Percentiles rank a stretch among this genome's conserved stretches.
Conservation (phyloP, 2,888 invertebrate species). For the Yponomeuta evonymella region DNA sequence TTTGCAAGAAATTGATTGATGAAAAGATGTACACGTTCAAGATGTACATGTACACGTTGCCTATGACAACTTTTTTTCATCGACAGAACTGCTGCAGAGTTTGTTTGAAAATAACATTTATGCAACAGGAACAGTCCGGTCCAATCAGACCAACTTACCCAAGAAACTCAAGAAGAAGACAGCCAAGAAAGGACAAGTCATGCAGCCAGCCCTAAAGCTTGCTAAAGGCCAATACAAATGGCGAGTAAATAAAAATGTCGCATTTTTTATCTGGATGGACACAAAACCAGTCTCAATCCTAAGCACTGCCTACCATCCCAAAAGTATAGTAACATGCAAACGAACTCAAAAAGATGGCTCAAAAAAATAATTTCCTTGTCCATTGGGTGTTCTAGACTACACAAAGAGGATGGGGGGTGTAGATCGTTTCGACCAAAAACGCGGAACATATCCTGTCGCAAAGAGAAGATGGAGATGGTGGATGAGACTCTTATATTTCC, state of each 20-base stretch:
- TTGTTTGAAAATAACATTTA: constrained; percentile 18
- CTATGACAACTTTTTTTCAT: constrained; percentile 6
- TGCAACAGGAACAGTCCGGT: constrained; percentile 15
- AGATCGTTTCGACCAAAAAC: constrained; percentile 18
- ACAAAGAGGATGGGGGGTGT: constrained; percentile 20
- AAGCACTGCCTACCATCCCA: constrained; percentile 22
- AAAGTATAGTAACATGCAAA: constrained; percentile 18
- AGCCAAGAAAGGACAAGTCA: constrained; percentile 16
- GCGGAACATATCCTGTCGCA: constrained; percentile 17
- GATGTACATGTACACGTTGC: constrained; percentile 5
- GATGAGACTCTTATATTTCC: constrained; percentile 16
- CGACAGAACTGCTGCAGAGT: constrained; percentile 3
- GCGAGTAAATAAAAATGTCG: constrained; percentile 22
- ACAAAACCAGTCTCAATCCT: constrained; percentile 19
- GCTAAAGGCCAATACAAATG: constrained; percentile 22
- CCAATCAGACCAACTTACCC: constrained; percentile 21
- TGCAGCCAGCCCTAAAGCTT: constrained; percentile 17
- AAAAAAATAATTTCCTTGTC: constrained; percentile 15
- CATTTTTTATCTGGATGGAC: constrained; percentile 19
- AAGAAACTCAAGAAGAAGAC: constrained; percentile 20
- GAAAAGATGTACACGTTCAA: too few relatives aligned
- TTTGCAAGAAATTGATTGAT: background rate
- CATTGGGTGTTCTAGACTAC: constrained; percentile 4
- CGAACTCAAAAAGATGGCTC: constrained; percentile 24
- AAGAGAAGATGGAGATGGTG: constrained; percentile 18